Base-by-base conservation (phyloP, 2,888 invertebrate species). In the Peribatodes rhomboidaria region DNA sequence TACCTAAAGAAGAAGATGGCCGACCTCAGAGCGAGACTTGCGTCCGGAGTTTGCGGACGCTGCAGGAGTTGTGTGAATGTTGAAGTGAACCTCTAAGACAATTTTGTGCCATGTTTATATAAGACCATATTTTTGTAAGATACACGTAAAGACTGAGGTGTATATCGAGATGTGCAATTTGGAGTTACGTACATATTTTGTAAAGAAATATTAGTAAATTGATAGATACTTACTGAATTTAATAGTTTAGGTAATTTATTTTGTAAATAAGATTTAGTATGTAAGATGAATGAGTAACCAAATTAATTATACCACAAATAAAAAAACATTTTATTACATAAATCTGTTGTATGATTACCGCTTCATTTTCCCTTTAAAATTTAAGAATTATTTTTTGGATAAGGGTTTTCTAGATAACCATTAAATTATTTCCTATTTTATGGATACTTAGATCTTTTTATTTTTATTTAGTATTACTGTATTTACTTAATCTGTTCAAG, bases 1-100 rank as follows among this genome's bases (percentile, higher is more conserved):
- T 97, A 96, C 76, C 92, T 99, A 18, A 98, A 98, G 84, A 96
- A 97, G 75, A 98, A 98, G 87, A 97, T 98, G 86, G 93, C 96
- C n/a, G 95, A 96, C 81, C 86, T 98, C 20, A 94, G 95, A 59
- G 95, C 96, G 58, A 95, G 96, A 80, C 87, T 97, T 9, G 95
- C 95, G 0, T 91, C 95, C 0, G 89, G 81, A 3, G 71, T 79
- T 2, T 86, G 86, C 60, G 74, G 73, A 0, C 77, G 80, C 4
- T 85, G 86, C 65, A 74, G 74, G 20, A 76, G 52, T 63, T 72
- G 2, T 78, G 81, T 58, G 75, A 79, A 57, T 81, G 79, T 66
- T 83, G 18, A 67, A 39, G 33, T 49, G 55, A 64, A 59, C 33
- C 42, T 18, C 2, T 44, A 58, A 53, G 2, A 56, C 53, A 47